Evolutionary conservation across 2,113 vertebrate genomes (phyloP).

Genomic region (Oreochromis aureus): DNA sequence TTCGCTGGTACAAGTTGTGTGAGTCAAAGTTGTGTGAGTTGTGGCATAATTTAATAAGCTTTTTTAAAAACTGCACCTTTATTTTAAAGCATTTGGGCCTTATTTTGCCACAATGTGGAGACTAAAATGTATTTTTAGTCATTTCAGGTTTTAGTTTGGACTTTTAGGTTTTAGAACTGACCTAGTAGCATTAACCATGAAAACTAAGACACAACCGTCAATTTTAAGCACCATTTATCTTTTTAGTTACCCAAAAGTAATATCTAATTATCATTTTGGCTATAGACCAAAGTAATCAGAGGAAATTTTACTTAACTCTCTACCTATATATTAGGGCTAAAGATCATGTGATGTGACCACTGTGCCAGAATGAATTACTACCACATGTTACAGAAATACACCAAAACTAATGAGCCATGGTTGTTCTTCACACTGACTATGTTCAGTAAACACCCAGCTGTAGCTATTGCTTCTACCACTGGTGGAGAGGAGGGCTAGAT

Average conservation of each 20-base stretch:
- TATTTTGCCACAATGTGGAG: neutral
- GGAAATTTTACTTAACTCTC: rapidly evolving
- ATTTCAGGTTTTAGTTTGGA: neutral
- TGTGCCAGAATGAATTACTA: neutral
- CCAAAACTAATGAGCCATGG: neutral
- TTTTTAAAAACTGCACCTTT: neutral
- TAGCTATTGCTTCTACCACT: neutral
- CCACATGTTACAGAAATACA: neutral
- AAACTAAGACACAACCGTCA: neutral
- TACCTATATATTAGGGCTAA: neutral
- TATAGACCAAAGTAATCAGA: neutral
- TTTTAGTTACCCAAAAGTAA: neutral
- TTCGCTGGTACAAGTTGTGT: neutral
- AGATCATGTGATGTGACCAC: neutral
- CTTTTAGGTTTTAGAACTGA: neutral
- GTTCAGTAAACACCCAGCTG: slow-evolving; percentile 1
- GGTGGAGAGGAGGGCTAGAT: slow-evolving; percentile 30
- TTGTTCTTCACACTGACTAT: neutral
- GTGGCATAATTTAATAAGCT: neutral
- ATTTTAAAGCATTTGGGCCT: neutral
- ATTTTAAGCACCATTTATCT: neutral
- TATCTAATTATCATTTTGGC: neutral
- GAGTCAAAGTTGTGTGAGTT: neutral
- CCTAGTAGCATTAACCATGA: neutral
- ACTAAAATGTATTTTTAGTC: neutral